A percentile compares a stretch with the other conserved stretches of the same genome.
Conservation (phyloP, 2,113 vertebrate genomes). For the Proteles cristata region DNA sequence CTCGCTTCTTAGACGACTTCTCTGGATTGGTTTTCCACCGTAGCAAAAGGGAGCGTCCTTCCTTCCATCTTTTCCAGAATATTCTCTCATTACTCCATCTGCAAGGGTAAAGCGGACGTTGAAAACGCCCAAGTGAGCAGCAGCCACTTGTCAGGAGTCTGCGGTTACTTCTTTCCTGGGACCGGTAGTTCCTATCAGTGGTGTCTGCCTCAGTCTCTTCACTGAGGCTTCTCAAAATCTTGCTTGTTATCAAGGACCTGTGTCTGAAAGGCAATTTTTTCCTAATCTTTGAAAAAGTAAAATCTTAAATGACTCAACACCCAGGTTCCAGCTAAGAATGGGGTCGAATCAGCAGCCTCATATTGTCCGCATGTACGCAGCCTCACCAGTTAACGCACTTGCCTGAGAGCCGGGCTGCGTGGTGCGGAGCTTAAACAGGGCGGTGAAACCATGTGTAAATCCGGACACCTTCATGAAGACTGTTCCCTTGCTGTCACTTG, state of each 20-base stretch:
- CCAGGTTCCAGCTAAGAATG: background rate
- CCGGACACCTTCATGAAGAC: constrained; percentile 67
- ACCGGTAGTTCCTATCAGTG: background rate
- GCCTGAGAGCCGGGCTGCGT: background rate
- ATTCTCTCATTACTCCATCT: constrained; percentile 42
- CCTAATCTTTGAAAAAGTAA: background rate
- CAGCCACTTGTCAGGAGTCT: background rate
- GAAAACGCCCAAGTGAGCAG: background rate
- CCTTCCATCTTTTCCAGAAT: background rate
- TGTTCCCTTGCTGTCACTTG: constrained; percentile 64
- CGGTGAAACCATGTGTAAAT: constrained; percentile 71
- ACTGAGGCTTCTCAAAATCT: background rate
- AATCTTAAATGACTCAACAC: background rate
- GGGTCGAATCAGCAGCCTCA: background rate
- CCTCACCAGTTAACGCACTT: background rate
- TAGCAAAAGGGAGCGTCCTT: background rate
- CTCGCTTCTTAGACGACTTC: background rate
- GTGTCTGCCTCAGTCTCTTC: background rate
- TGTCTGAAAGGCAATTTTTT: background rate
- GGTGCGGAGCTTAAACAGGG: constrained; percentile 65
- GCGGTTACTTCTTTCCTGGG: background rate
- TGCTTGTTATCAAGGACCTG: background rate
- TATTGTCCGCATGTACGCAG: background rate
- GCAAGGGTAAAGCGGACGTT: background rate
- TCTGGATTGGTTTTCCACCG: background rate